These are phyloP conservation scores for Amazona finschi DNA, from an alignment of 2,797 vertebrate species.

Conservation along the genomic window DNA sequence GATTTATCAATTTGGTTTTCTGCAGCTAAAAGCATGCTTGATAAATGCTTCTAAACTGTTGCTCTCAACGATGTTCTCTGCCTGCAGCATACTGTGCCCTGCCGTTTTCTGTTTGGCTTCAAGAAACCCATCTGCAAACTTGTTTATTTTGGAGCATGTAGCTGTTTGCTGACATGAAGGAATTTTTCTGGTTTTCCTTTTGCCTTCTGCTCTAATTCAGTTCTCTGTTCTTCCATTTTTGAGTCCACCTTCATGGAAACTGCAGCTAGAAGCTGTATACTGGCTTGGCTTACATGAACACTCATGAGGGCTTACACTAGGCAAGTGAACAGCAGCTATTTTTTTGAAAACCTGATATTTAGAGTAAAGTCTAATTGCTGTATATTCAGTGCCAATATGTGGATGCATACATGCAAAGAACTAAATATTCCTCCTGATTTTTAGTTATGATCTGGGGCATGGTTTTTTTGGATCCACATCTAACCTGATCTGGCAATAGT, in stretches of 20 bases:
- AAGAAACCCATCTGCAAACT: not conserved
- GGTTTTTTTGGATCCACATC: not conserved
- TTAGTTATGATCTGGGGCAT: not conserved
- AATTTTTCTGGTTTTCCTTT: not conserved
- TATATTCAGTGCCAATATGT: accelerated
- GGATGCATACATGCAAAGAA: not conserved
- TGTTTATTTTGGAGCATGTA: not conserved
- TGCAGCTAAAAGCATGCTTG: not conserved
- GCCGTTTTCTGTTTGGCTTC: not conserved
- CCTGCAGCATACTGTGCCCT: not conserved
- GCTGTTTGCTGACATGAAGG: not conserved
- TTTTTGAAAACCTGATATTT: not conserved
- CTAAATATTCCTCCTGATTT: not conserved
- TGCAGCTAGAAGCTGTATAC: not conserved
- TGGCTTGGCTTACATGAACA: not conserved
- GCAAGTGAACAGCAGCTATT: not conserved
- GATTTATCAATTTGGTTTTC: not conserved
- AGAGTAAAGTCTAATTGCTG: not conserved
- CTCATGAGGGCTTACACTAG: not conserved
- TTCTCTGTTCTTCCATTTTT: not conserved
- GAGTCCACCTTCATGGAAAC: not conserved
- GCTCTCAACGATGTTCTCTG: not conserved
- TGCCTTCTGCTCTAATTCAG: not conserved
- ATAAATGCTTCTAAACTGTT: not conserved
- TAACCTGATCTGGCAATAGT: not conserved